Conservation (phyloP, 2,888 invertebrate species). For the Scotopteryx bipunctaria region DNA sequence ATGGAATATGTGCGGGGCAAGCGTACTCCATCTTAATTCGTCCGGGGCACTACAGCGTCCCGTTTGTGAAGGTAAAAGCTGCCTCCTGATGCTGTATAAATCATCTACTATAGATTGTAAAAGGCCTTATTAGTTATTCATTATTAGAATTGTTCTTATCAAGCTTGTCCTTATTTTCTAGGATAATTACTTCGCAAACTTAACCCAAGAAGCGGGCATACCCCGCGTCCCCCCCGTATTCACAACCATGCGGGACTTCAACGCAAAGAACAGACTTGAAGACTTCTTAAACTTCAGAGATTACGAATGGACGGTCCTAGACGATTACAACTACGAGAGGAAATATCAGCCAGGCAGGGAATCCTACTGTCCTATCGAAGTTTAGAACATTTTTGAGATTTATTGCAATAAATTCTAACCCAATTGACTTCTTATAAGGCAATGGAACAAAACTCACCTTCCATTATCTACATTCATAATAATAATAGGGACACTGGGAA, state of each 20-base stretch:
- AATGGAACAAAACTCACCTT: no score
- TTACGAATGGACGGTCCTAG: slow-evolving; percentile 63
- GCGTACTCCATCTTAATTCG: no score
- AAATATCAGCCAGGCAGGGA: slow-evolving; percentile 57
- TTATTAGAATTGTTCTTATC: neutral
- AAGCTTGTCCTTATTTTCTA: slow-evolving; percentile 37
- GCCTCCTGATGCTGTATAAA: no score
- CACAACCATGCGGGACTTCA: slow-evolving; percentile 65
- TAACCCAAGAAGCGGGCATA: slow-evolving; percentile 65
- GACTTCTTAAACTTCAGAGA: slow-evolving; percentile 72
- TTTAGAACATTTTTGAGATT: slow-evolving; percentile 22
- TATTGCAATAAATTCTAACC: neutral
- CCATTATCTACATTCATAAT: no score
- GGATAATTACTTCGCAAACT: slow-evolving; percentile 68
- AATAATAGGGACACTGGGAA: no score
- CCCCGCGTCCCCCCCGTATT: slow-evolving; percentile 60
- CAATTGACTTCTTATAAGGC: no score
- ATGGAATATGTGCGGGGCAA: no score
- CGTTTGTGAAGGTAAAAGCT: no score
- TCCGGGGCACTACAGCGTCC: no score
- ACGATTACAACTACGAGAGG: slow-evolving; percentile 57
- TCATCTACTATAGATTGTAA: no score
- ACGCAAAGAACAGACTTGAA: slow-evolving; percentile 64
- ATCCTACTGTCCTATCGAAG: slow-evolving; percentile 54
- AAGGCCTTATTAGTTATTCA: neutral